Conservation (phyloP, 2,888 invertebrate species). For the Linnaemya tessellans region DNA sequence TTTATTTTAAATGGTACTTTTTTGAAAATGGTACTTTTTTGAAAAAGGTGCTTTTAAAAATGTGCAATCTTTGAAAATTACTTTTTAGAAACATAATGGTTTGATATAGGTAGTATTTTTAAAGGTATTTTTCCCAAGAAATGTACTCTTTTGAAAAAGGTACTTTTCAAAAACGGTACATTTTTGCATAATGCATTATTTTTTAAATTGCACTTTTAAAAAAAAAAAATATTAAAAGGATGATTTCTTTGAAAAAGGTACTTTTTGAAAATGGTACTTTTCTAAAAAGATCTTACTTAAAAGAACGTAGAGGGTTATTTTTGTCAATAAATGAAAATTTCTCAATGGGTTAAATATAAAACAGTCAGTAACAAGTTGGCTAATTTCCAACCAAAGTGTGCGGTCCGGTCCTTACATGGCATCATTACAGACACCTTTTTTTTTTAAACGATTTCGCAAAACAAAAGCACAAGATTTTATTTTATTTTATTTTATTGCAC, state of each 20-base stretch:
- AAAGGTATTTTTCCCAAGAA: too few species aligned
- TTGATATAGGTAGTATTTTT: too few species aligned
- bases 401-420: conserved; percentile 31
- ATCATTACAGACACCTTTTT: conserved; percentile 19
- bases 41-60: too few species aligned
- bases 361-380: conserved; percentile 40
- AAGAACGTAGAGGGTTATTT: too few species aligned
- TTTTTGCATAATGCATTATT: background rate
- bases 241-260: background rate
- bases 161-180: background rate
- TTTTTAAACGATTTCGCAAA: conserved; percentile 9
- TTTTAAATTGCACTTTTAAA: background rate
- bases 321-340: background rate
- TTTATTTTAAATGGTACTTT: too few species aligned
- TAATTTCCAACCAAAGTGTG: conserved; percentile 37
- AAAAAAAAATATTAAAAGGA: background rate
- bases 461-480: conserved; percentile 2
- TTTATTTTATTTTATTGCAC: too few species aligned
- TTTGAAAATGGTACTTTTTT: too few species aligned
- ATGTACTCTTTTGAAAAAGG: background rate
- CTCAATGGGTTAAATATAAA: conserved; percentile 9
- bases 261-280: background rate
- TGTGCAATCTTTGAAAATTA: too few species aligned
- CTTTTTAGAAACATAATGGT: too few species aligned
- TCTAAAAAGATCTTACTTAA: background rate